Evolutionary conservation across 2,888 invertebrate species (phyloP), one percentile per base, ranked within the genome.

Genomic region (Rhimphoctona megacephalus): DNA sequence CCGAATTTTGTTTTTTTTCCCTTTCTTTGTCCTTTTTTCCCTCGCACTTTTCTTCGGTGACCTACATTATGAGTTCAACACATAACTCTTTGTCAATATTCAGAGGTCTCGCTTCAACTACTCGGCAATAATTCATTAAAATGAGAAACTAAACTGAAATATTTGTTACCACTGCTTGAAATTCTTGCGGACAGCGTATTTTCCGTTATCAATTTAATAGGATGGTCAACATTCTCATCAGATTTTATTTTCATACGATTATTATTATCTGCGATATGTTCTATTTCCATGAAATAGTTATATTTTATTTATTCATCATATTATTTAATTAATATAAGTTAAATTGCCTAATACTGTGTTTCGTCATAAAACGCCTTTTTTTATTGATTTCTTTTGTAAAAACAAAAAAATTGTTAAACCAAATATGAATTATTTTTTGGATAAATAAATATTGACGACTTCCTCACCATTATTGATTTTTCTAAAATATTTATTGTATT

Each of bases 101-200:
- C 69, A 30, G 22, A 14, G 69, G 11, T 17, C 33, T 83, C 78
- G 33, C 64, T 64, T 33, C 43, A 43, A 81, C 30, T 43, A 17
- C 30, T 49, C 77, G 73, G 39, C 39, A 73, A 86, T 81, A 69
- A 78, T 84, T 81, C 43, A 79, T 73, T 17, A 39, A 30, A 72
- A 19, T 39, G 64, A 43, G 5, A 43, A 77, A 57, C 54, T 39
- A 52, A 19, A 81, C 33, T 19, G 39, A 61, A 57, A 36, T 67
- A 66, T 67, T 73, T 69, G 25, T 54, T 76, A n/a, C 30, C 14
- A 3, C 61, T 36, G 43, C 64, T 46, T 22, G 57, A 74, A 25
- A 90, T 89, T 91, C 88, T 87, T 91, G 90, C 88, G 89, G 90
- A 88, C 89, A 83, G 88, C 86, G 88, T 81, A 30, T 22, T 33